These are phyloP conservation scores for Ormyrus nitidulus DNA, from an alignment of 2,888 invertebrate species.

Conservation along the genomic window DNA sequence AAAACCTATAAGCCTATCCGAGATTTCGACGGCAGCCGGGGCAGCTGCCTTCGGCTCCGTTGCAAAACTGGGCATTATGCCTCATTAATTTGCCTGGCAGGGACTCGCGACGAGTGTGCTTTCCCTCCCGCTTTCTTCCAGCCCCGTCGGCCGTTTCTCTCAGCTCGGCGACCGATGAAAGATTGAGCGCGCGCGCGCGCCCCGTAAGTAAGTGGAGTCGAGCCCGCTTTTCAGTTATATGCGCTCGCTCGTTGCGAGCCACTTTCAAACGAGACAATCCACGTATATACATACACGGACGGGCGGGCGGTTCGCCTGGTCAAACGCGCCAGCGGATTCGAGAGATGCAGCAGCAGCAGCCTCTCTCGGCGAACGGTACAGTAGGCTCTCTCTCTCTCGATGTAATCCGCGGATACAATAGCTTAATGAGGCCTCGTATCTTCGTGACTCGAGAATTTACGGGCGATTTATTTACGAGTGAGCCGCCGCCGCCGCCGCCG, in stretches of 20 bases:
- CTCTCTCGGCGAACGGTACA: slow-evolving; percentile 27
- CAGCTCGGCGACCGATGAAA: too few species aligned
- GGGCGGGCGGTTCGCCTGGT: slow-evolving; percentile 52
- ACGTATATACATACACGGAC: not conserved
- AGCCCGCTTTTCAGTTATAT: slow-evolving; percentile 67
- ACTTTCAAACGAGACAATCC: slow-evolving; percentile 65
- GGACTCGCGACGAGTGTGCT: slow-evolving; percentile 7
- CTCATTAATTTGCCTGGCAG: slow-evolving; percentile 31
- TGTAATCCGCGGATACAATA: slow-evolving; percentile 52
- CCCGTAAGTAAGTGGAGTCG: slow-evolving; percentile 61
- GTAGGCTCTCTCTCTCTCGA: not conserved
- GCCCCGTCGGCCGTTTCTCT: too few species aligned
- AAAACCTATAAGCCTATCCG: too few species aligned
- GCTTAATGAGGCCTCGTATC: slow-evolving; percentile 55
- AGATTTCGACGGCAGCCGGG: too few species aligned
- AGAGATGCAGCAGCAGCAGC: not conserved
- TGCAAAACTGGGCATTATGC: slow-evolving; percentile 30
- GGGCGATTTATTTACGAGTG: slow-evolving; percentile 51
- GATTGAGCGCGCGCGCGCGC: slow-evolving; percentile 44
- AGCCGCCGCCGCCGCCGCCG: not conserved
- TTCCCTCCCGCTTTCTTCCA: too few species aligned
- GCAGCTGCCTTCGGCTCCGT: not conserved
- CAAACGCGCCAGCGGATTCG: slow-evolving; percentile 59
- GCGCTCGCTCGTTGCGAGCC: slow-evolving; percentile 30
- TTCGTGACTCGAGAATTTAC: slow-evolving; percentile 56